Conservation (phyloP, 2,888 invertebrate species). For the Euplexia lucipara region DNA sequence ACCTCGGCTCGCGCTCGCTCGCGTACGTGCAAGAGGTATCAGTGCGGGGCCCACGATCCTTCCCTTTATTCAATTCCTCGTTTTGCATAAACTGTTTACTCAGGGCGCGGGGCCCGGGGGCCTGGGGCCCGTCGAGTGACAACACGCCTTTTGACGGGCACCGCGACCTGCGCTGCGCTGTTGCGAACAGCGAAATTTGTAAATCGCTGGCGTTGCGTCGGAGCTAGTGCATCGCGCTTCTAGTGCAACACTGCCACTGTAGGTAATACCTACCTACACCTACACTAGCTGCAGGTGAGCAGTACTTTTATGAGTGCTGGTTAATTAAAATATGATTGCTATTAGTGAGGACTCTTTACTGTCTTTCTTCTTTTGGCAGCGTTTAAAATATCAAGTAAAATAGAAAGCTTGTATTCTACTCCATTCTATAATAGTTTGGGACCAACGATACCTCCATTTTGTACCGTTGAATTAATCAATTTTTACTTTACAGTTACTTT, state of each 20-base stretch:
- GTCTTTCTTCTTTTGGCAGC: background rate
- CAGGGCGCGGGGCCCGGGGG: conserved; percentile 56
- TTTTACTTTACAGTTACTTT: too few relatives aligned
- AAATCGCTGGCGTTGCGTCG: conserved; percentile 37
- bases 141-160: conserved; percentile 64
- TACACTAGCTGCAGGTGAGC: background rate
- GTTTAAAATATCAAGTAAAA: background rate
- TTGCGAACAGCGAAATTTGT: conserved; percentile 43
- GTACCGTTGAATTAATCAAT: too few relatives aligned
- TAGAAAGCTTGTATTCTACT: too few relatives aligned
- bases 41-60: conserved; percentile 72
- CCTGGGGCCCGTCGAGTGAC: conserved; percentile 53
- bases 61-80: conserved; percentile 84
- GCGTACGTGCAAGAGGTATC: conserved; percentile 63
- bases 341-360: background rate
- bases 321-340: background rate
- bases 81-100: conserved; percentile 88
- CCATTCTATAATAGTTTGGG: too few relatives aligned
- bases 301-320: too few relatives aligned
- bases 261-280: too few relatives aligned
- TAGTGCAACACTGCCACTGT: conserved; percentile 7
- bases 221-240: conserved; percentile 5
- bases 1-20: conserved; percentile 36
- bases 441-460: too few relatives aligned
- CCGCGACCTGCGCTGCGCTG: conserved; percentile 9